Evolutionary conservation across 2,113 vertebrate species (phyloP), one percentile per base, ranked within the genome.

Genomic region (Chelonoidis abingdonii): DNA sequence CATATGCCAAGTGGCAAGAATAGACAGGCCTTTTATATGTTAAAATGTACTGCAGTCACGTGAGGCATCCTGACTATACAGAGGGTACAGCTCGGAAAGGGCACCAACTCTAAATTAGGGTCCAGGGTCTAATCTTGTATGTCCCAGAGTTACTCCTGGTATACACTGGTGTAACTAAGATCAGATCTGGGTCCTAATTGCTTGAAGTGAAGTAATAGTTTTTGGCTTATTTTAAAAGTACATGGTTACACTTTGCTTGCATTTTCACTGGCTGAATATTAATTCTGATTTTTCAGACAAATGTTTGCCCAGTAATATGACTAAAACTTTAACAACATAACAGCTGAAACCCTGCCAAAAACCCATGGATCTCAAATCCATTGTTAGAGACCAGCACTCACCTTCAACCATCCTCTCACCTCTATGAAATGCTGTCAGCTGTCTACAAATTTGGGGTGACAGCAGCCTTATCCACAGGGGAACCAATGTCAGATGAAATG

Each of bases 351-450:
- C 72, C 9, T 44, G 38, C 72, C 69, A 25, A 75, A 41, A 41
- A 75, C 10, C 41, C 72, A 25, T 4, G 44, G 11, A 6, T 80
- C 24, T 4, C n/a, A 81, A 85, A 83, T 52, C 31, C 0, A 1
- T 90, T 44, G 76, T 92, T 93, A 12, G 76, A 16, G 91, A n/a
- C 10, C 1, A 86, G 47, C 54, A 62, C 5, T 84, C 25, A 84
- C 14, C 49, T 81, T 8, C 59, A 3, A 8, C 11, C 31, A 1
- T 41, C 1, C 6, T 62, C 62, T 57, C 59, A 38, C 21, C 81
- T 92, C 31, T 69, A 0, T 52, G 27, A 35, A 41, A 13, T 41
- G 24, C 69, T 27, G 49, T 27, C 3, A 0, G 22, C 17, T 0
- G 1, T 31, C 78, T 89, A 22, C 38, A 35, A 89, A 35, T 44